Evolutionary conservation across 2,113 vertebrate species (phyloP).

Genomic region (Melospiza georgiana): DNA sequence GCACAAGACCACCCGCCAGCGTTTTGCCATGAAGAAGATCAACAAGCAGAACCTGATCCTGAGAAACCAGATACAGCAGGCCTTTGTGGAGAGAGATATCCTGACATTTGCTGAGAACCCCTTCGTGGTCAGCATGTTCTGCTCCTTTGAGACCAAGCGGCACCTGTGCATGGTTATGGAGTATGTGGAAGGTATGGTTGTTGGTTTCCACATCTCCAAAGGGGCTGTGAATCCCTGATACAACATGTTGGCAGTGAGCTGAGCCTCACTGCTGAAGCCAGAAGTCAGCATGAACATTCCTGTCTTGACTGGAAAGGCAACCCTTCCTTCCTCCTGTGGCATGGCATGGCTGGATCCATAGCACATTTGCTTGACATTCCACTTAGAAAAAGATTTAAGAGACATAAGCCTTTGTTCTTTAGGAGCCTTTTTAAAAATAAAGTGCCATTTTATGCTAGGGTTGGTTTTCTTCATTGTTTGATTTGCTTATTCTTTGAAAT

Average conservation of each 20-base stretch:
- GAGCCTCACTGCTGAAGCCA: background rate
- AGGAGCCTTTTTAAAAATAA: background rate
- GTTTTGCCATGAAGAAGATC: conserved; percentile 99
- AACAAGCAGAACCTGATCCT: conserved; percentile 98
- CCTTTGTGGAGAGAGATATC: conserved; percentile 96
- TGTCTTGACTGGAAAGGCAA: background rate
- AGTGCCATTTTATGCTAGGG: background rate
- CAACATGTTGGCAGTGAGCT: background rate
- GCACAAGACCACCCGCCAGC: conserved; percentile 91
- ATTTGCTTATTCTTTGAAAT: conserved; percentile 1
- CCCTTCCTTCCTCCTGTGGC: background rate
- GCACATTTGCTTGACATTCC: background rate
- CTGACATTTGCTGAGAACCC: conserved; percentile 96
- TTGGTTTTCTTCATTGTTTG: background rate
- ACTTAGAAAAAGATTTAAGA: background rate
- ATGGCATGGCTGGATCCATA: background rate
- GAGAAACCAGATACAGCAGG: conserved; percentile 97
- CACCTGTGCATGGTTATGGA: conserved; percentile 99
- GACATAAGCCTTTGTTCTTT: background rate
- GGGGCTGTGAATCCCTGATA: background rate
- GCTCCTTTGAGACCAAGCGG: conserved; percentile 94
- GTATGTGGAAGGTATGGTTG: conserved; percentile 90
- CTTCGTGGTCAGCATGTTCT: conserved; percentile 99
- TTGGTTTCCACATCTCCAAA: background rate
- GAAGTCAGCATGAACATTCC: background rate